Evolutionary conservation across 2,113 vertebrate species (phyloP), one percentile per base, ranked within the genome.

Genomic region (Oncorhynchus kisutch): DNA sequence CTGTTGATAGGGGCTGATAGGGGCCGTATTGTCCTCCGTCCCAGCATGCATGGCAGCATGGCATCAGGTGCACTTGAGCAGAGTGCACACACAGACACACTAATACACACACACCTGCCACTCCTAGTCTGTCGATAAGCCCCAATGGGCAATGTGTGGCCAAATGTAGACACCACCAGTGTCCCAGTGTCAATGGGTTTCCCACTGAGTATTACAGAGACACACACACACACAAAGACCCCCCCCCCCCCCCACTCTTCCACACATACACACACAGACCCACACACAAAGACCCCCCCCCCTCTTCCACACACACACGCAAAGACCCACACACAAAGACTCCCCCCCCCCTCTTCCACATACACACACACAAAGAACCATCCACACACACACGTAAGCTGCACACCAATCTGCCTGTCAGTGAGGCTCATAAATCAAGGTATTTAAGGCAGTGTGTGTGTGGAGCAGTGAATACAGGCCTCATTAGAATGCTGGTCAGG

Each of bases 401-500:
- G 60, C 54, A 73, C 54, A 73, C 27, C 25, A 25, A n/a, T 65
- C 62, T 65, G 62, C 49, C 49, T 51, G 49, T 51, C 3, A 51
- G 2, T 51, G 16, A 45, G 14, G 34, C 67, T 45, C 16, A 64
- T 76, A 68, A 71, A 80, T n/a, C 73, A 29, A 81, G 54, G 80
- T 62, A 60, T 31, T 76, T 72, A 79, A 79, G 13, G 13, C 65
- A 69, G 69, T 74, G 72, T 59, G 81, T 49, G 64, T 71, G 79
- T 67, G 16, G 27, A 71, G 71, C 67, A 51, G 34, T 39, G 31
- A 72, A 8, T 71, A 14, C 25, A 48, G 51, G 24, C 68, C 87
- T 90, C 87, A 91, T 92, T 92, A 89, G 85, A 84, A 92, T 90
- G 84, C 82, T 79, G 81, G 79, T 86, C 88, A 86, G 85, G 88